Conservation (phyloP, 1,140 invertebrate species). For the Hylaeus volcanicus region DNA sequence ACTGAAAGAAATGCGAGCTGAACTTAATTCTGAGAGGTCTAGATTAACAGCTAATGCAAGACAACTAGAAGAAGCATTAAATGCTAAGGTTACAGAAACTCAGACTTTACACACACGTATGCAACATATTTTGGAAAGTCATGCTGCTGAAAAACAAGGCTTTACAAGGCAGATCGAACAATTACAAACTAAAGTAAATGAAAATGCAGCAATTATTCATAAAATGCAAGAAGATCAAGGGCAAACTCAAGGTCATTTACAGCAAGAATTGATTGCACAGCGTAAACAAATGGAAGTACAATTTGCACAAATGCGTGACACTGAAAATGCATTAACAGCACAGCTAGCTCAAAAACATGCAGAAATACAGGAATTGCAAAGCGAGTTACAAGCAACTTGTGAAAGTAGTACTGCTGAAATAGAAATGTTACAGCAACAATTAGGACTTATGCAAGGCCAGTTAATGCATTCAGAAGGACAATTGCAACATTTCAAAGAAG, state of each 20-base stretch:
- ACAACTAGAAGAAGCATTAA: conserved; percentile 82
- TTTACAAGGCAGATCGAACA: conserved; percentile 79
- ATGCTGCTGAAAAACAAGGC: conserved; percentile 80
- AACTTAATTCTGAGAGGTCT: conserved; percentile 85
- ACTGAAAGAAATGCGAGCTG: conserved; percentile 88
- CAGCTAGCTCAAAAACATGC: conserved; percentile 80
- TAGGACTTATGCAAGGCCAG: conserved; percentile 79
- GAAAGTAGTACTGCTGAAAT: conserved; percentile 77
- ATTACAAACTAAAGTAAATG: conserved; percentile 83
- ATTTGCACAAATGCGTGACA: conserved; percentile 78
- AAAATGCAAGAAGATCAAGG: conserved; percentile 82
- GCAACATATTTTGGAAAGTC: conserved; percentile 83
- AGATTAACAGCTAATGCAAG: conserved; percentile 81
- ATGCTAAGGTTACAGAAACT: conserved; percentile 80
- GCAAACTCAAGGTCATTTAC: conserved; percentile 79
- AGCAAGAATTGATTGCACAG: conserved; percentile 79
- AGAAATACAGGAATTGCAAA: conserved; percentile 80
- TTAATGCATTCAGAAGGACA: conserved; percentile 74
- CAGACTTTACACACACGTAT: conserved; percentile 83
- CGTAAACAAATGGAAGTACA: conserved; percentile 82
- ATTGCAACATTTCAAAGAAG: conserved; percentile 74
- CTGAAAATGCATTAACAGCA: conserved; percentile 79
- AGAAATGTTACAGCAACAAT: conserved; percentile 77
- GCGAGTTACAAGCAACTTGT: conserved; percentile 80
- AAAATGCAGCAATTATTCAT: conserved; percentile 81